Evolutionary conservation across 2,888 invertebrate species (phyloP).

Genomic region (Catocala nupta): DNA sequence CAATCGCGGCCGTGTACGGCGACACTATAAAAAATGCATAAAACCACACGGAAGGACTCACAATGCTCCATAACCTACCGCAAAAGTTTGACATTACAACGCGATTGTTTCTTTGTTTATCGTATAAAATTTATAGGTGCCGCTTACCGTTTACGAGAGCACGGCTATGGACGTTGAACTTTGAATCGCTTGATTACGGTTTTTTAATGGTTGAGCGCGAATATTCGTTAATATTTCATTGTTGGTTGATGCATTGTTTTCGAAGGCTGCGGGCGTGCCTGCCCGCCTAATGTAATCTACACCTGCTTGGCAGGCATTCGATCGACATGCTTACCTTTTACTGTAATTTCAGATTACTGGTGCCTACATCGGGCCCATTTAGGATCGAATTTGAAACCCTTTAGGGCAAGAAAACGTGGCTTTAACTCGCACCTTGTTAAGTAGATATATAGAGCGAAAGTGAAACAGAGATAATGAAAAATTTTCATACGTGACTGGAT

Average conservation of each 20-base stretch:
- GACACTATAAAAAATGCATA: constrained; percentile 57
- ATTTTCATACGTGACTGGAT: constrained; percentile 60
- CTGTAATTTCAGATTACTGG: constrained; percentile 20
- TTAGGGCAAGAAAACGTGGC: background rate
- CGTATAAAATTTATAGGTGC: constrained; percentile 75
- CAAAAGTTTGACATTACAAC: constrained; percentile 79
- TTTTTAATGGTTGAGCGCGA: constrained; percentile 78
- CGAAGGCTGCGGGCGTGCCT: constrained; percentile 42
- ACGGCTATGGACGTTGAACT: constrained; percentile 79
- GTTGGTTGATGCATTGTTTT: constrained; percentile 62
- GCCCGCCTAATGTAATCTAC: constrained; percentile 50
- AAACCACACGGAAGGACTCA: constrained; percentile 68
- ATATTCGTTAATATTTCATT: constrained; percentile 76
- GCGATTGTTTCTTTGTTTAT: constrained; percentile 84
- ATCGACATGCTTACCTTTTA: constrained; percentile 20
- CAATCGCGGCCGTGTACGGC: constrained; percentile 53
- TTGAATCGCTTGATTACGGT: constrained; percentile 80
- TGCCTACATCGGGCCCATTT: constrained; percentile 13
- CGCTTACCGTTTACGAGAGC: constrained; percentile 70
- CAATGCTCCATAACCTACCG: constrained; percentile 78
- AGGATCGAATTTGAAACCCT: constrained; percentile 10
- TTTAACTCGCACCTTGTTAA: background rate
- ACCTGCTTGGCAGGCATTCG: constrained; percentile 28
- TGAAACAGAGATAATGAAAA: constrained; percentile 32
- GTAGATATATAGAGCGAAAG: background rate